phyloP scores from a whole-genome alignment of 2,113 vertebrate genomes.

The Motacilla alba region DNA sequence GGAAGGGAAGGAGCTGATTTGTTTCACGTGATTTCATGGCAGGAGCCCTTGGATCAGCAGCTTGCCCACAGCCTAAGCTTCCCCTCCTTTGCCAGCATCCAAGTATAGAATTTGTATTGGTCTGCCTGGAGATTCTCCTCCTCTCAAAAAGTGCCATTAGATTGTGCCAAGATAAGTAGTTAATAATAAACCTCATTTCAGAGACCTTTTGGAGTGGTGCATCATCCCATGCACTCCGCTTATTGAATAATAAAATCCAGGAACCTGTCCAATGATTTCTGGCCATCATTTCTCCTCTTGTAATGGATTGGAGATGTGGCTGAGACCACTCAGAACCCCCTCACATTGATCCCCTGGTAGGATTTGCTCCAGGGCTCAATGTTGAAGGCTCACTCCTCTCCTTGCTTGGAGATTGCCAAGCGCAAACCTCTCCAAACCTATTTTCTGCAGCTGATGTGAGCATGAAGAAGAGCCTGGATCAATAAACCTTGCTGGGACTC shows the following conservation, averaged over 20 bases:
- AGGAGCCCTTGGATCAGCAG: background rate
- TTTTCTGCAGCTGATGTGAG: background rate
- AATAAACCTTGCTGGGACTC: background rate
- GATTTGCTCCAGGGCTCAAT: background rate
- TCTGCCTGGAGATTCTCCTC: background rate
- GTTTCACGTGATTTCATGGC: background rate
- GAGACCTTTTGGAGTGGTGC: background rate
- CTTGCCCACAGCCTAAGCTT: background rate
- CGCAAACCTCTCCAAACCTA: background rate
- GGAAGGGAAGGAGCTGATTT: background rate
- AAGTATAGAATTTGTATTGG: background rate
- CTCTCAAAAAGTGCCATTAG: background rate
- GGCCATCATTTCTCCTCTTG: background rate
- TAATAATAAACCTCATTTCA: background rate
- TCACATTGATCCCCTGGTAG: background rate
- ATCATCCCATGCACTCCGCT: background rate
- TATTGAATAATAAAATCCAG: background rate
- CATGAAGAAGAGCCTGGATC: background rate
- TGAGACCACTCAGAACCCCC: background rate
- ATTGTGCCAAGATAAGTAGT: background rate
- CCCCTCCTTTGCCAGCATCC: background rate
- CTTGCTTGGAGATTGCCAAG: background rate
- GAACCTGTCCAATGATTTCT: background rate
- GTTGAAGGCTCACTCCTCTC: rapidly evolving
- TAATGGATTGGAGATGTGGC: background rate